These are phyloP conservation scores for Myxocyprinus asiaticus DNA, from an alignment of 2,113 vertebrate species.

Conservation along the genomic window DNA sequence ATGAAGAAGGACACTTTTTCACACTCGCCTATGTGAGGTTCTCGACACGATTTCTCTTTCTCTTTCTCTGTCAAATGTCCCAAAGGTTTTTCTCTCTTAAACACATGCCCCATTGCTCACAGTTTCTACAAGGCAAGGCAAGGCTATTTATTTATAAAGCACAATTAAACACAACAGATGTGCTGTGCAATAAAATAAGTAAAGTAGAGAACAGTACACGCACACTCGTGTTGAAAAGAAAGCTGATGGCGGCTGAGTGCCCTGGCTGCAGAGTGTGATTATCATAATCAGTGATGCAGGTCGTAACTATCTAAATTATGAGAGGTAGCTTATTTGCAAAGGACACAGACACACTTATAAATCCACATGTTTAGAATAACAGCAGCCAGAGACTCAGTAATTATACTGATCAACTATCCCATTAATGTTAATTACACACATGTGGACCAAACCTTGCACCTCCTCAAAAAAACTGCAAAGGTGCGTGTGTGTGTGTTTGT, in stretches of 20 bases:
- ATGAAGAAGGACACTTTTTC: background rate
- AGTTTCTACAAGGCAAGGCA: background rate
- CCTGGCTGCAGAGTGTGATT: conserved; percentile 31
- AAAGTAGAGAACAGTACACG: too few species aligned
- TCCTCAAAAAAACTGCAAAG: conserved; percentile 14
- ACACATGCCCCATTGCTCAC: background rate
- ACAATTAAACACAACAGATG: too few species aligned
- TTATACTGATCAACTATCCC: conserved; percentile 67
- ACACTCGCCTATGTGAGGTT: background rate
- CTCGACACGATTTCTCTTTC: background rate
- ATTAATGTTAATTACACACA: conserved; percentile 67
- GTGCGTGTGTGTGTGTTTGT: too few species aligned
- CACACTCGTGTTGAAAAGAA: background rate
- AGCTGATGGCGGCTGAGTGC: background rate
- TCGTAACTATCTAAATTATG: conserved; percentile 55
- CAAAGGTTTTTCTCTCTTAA: background rate
- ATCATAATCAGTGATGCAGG: conserved; percentile 59
- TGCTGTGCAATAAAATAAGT: too few species aligned
- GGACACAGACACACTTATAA: conserved; percentile 64
- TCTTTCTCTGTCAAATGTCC: background rate
- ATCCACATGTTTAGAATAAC: conserved; percentile 56
- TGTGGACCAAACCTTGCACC: conserved; percentile 36
- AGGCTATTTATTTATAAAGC: too few species aligned
- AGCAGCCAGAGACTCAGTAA: conserved; percentile 55
- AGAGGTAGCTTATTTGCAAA: conserved; percentile 54